Evolutionary conservation across 2,888 invertebrate species (phyloP).

Genomic region (Andrena dorsata): DNA sequence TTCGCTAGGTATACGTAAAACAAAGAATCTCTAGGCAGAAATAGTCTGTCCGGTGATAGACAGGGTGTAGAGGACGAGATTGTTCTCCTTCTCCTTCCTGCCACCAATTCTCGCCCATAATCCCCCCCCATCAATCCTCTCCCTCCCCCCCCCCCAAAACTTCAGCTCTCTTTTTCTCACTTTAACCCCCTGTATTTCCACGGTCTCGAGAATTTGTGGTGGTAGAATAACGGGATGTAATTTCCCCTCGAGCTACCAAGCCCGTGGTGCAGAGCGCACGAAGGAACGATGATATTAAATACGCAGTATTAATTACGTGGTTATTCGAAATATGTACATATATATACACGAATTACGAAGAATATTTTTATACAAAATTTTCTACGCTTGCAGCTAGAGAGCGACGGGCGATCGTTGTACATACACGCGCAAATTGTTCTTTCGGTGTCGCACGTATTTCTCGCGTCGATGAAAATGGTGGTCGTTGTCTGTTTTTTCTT

Average conservation of each 20-base stretch:
- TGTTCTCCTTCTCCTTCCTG: slow-evolving; percentile 54
- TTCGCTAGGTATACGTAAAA: slow-evolving; percentile 62
- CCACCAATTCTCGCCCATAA: slow-evolving; percentile 51
- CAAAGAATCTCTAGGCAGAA: slow-evolving; percentile 65
- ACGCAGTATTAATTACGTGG: slow-evolving; percentile 83
- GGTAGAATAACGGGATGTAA: slow-evolving; percentile 58
- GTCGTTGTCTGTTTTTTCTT: slow-evolving; percentile 67
- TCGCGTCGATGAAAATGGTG: slow-evolving; percentile 53
- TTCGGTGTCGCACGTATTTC: slow-evolving; percentile 65
- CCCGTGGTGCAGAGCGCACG: slow-evolving; percentile 78
- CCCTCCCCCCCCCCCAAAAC: slow-evolving; percentile 19
- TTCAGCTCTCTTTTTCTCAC: slow-evolving; percentile 39
- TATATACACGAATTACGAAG: slow-evolving; percentile 77
- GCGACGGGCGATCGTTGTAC: slow-evolving; percentile 77
- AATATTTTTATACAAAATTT: slow-evolving; percentile 85
- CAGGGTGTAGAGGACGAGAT: slow-evolving; percentile 64
- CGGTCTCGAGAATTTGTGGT: slow-evolving; percentile 58
- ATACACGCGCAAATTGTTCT: slow-evolving; percentile 74
- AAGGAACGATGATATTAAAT: slow-evolving; percentile 80
- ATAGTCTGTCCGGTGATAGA: slow-evolving; percentile 61
- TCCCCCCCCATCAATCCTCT: neutral
- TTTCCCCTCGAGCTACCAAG: slow-evolving; percentile 73
- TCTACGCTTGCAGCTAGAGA: slow-evolving; percentile 77
- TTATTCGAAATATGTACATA: slow-evolving; percentile 81
- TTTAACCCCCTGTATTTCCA: slow-evolving; percentile 43